phyloP scores from a whole-genome alignment of 2,888 invertebrate species.

The Xestia xanthographa region DNA sequence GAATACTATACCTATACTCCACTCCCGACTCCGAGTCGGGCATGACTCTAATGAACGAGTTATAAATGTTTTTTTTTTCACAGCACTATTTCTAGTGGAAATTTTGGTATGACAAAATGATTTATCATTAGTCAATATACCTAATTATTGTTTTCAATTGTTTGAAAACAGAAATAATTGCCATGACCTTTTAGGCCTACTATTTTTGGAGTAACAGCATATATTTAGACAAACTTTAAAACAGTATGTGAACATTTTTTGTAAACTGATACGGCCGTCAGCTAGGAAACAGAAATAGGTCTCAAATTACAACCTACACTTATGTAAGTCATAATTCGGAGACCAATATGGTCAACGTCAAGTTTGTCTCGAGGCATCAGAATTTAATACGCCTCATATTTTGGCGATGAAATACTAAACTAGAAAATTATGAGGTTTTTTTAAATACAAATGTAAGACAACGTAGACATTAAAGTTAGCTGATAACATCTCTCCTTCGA shows the following conservation, averaged over 20 bases:
- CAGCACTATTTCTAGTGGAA: neutral
- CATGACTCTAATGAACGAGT: neutral
- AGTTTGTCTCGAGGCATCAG: neutral
- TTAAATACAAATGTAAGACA: slow-evolving; percentile 26
- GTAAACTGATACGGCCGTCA: slow-evolving; percentile 25
- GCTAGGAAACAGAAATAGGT: neutral
- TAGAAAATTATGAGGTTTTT: slow-evolving; percentile 21
- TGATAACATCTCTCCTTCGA: slow-evolving; percentile 48
- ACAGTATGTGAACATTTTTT: slow-evolving; percentile 2
- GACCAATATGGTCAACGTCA: neutral
- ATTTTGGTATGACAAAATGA: neutral
- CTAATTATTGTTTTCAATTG: neutral
- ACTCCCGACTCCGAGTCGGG: no score
- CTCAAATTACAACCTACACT: slow-evolving; percentile 15
- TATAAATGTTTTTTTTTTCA: neutral
- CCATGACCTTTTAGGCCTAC: neutral
- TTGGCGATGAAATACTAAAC: slow-evolving; percentile 29
- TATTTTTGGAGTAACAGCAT: neutral
- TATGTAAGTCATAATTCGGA: neutral
- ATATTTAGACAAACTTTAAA: neutral
- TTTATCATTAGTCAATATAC: neutral
- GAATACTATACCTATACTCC: neutral
- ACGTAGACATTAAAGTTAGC: slow-evolving; percentile 36
- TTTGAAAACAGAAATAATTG: neutral
- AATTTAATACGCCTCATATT: neutral